Evolutionary conservation across 1,140 invertebrate genomes (phyloP).

Genomic region (Nasonia giraulti): DNA sequence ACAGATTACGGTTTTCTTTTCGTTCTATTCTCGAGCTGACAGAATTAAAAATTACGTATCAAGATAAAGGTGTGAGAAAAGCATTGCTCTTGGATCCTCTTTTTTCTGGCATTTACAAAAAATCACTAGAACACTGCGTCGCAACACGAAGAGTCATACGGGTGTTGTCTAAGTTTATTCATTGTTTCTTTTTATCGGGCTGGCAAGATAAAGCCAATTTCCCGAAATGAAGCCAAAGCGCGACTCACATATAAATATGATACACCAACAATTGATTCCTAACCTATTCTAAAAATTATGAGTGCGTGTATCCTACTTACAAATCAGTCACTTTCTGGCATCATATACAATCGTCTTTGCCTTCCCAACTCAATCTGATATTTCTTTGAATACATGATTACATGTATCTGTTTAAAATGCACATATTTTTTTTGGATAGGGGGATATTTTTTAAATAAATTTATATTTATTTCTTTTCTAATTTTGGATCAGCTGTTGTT

Average conservation of each 20-base stretch:
- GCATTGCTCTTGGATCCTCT: conserved; percentile 60
- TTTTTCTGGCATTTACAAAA: conserved; percentile 63
- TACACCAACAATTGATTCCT: conserved; percentile 48
- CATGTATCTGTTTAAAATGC: conserved; percentile 56
- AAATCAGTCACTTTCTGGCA: conserved; percentile 29
- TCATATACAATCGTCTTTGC: conserved; percentile 28
- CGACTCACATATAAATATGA: conserved; percentile 40
- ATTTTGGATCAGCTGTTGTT: conserved; percentile 71
- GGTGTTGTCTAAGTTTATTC: conserved; percentile 48
- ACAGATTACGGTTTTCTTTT: conserved; percentile 31
- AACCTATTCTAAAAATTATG: conserved; percentile 48
- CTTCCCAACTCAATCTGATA: conserved; percentile 34
- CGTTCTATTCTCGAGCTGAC: conserved; percentile 22
- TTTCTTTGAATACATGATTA: conserved; percentile 39
- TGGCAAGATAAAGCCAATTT: conserved; percentile 33
- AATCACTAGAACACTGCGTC: conserved; percentile 60
- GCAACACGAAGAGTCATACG: conserved; percentile 58
- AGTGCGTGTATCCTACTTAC: conserved; percentile 28
- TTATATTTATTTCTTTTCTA: conserved; percentile 66
- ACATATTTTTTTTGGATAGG: conserved; percentile 55
- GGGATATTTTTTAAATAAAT: conserved; percentile 60
- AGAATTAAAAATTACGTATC: conserved; percentile 50
- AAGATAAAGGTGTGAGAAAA: conserved; percentile 51
- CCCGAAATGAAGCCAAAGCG: conserved; percentile 3
- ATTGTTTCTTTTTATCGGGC: conserved; percentile 35